These are phyloP conservation scores for Sycophila sp. DNA, from an alignment of 1,140 invertebrate species.

Conservation along the genomic window DNA sequence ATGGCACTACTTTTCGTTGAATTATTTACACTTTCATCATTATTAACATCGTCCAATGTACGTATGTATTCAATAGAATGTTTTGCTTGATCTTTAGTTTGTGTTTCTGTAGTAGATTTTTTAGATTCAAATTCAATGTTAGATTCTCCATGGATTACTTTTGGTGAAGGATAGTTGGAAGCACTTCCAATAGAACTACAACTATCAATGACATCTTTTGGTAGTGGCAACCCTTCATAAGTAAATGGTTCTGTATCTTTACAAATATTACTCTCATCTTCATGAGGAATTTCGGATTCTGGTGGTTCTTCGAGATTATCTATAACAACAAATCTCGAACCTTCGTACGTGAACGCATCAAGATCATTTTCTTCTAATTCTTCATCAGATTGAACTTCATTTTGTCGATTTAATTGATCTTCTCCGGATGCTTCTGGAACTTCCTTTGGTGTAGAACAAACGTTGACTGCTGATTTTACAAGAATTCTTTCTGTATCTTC, in stretches of 20 bases:
- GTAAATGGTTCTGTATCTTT: constrained; percentile 32
- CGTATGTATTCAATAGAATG: too few species aligned
- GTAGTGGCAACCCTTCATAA: constrained; percentile 27
- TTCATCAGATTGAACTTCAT: background rate
- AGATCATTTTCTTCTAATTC: background rate
- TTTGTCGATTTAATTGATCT: background rate
- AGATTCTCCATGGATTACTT: background rate
- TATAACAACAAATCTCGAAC: constrained; percentile 25
- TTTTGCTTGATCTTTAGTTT: background rate
- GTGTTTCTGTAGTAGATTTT: background rate
- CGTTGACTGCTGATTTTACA: background rate
- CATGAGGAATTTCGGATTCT: background rate
- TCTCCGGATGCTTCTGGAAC: background rate
- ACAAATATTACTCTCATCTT: background rate
- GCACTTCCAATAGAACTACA: constrained; percentile 26
- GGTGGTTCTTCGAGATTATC: constrained; percentile 22
- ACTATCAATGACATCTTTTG: constrained; percentile 25
- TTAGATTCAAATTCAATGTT: constrained; percentile 7
- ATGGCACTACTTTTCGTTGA: constrained; percentile 4
- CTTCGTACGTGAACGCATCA: constrained; percentile 23
- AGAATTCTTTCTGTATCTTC: background rate
- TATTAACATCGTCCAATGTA: background rate
- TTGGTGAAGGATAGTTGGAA: constrained; percentile 4
- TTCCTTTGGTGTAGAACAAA: too few species aligned
- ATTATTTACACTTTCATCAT: background rate